These are phyloP conservation scores for Tridacna crocea DNA, from an alignment of 2,888 invertebrate species.

Conservation along the genomic window DNA sequence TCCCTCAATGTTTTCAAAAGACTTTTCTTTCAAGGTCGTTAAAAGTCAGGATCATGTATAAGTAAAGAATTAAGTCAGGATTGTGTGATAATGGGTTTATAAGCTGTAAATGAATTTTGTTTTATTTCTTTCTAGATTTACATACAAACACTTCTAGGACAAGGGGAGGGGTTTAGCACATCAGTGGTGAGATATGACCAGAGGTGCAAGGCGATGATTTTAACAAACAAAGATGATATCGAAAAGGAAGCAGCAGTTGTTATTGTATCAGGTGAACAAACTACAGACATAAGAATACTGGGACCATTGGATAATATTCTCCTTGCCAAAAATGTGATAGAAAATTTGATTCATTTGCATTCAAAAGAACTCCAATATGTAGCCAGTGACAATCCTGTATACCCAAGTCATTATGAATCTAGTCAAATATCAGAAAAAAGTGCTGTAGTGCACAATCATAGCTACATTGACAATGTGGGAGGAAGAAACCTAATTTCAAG, in stretches of 20 bases:
- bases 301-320: constrained; percentile 59
- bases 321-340: constrained; percentile 53
- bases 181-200: constrained; percentile 45
- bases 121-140: constrained; percentile 64
- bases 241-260: constrained; percentile 63
- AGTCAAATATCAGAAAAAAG: neutral
- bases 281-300: constrained; percentile 62
- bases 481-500: neutral
- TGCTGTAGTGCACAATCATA: neutral
- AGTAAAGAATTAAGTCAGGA: too few species aligned
- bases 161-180: constrained; percentile 52
- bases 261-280: constrained; percentile 51
- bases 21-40: too few species aligned
- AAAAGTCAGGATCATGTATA: too few species aligned
- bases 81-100: too few species aligned
- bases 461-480: too few species aligned
- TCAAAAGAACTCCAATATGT: neutral
- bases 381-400: neutral
- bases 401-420: neutral
- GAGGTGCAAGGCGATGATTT: constrained; percentile 62
- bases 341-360: neutral
- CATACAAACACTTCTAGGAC: constrained; percentile 61
- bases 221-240: constrained; percentile 55
- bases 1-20: too few species aligned
- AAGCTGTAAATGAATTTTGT: too few species aligned